These are phyloP conservation scores for Gallinago jamesoni DNA, from an alignment of 2,113 vertebrate genomes.

Conservation along the genomic window DNA sequence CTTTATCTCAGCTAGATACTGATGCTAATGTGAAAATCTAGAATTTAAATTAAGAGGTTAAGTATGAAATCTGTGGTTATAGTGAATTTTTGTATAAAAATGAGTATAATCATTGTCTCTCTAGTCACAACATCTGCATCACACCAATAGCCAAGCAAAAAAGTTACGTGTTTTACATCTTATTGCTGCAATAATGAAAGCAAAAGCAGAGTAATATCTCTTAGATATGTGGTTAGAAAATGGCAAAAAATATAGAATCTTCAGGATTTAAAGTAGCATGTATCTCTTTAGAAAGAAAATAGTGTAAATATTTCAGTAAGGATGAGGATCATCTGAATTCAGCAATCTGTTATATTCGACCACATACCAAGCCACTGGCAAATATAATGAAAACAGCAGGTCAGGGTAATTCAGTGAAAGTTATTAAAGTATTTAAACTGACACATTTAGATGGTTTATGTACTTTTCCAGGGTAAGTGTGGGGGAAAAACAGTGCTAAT, in stretches of 20 bases:
- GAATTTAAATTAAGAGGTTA: neutral
- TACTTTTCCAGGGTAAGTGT: neutral
- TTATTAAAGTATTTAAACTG: neutral
- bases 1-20: neutral
- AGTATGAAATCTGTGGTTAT: neutral
- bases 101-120: rapidly evolving
- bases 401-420: neutral
- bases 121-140: neutral
- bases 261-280: neutral
- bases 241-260: neutral
- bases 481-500: neutral
- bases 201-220: neutral
- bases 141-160: neutral
- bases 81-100: neutral
- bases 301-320: neutral
- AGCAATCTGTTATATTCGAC: neutral
- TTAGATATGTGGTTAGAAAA: neutral
- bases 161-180: neutral
- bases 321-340: neutral
- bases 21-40: neutral
- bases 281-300: neutral
- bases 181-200: neutral
- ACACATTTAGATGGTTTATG: neutral
- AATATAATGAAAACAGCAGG: neutral
- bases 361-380: neutral